Conservation (phyloP, 2,797 vertebrate genomes). For the Sebastes itinus region DNA sequence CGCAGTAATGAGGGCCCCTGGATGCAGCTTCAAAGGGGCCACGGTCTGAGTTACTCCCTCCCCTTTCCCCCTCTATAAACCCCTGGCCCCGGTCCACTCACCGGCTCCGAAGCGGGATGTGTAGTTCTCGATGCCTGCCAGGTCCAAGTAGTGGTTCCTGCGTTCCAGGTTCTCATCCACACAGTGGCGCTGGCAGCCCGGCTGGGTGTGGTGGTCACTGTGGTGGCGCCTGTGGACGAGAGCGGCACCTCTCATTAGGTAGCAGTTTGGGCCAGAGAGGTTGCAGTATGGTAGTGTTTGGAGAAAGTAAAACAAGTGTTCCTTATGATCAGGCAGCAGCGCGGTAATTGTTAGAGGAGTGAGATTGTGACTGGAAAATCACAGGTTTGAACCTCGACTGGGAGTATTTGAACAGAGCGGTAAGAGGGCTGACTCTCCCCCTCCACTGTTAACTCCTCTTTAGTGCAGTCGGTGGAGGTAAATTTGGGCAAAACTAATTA, state of each 20-base stretch:
- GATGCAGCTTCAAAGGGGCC: conserved; percentile 69
- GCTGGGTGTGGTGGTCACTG: conserved; percentile 84
- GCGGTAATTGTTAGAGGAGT: conserved; percentile 45
- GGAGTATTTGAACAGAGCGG: conserved; percentile 13
- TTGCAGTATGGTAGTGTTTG: conserved; percentile 49
- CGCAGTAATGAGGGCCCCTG: conserved; percentile 70
- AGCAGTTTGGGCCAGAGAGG: conserved; percentile 51
- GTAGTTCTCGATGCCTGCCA: conserved; percentile 99
- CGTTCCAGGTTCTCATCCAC: conserved; percentile 99
- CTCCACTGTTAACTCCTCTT: neutral
- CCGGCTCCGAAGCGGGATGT: conserved; percentile 95
- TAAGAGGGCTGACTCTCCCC: neutral
- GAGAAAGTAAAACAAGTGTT: conserved; percentile 60
- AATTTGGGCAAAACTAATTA: conserved; percentile 33
- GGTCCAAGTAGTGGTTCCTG: conserved; percentile 99
- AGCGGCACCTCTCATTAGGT: conserved; percentile 72
- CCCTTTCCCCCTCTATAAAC: conserved; percentile 15
- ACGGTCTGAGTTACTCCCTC: conserved; percentile 25
- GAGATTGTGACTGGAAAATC: conserved; percentile 60
- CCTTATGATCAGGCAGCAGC: conserved; percentile 55
- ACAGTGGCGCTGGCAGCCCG: conserved; percentile 91
- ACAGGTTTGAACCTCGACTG: conserved; percentile 35
- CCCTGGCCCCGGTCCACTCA: conserved; percentile 73
- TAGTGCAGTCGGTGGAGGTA: neutral
- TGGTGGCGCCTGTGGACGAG: conserved; percentile 87